Conservation (phyloP, 2,888 invertebrate genomes). For the Eudemis profundana region DNA sequence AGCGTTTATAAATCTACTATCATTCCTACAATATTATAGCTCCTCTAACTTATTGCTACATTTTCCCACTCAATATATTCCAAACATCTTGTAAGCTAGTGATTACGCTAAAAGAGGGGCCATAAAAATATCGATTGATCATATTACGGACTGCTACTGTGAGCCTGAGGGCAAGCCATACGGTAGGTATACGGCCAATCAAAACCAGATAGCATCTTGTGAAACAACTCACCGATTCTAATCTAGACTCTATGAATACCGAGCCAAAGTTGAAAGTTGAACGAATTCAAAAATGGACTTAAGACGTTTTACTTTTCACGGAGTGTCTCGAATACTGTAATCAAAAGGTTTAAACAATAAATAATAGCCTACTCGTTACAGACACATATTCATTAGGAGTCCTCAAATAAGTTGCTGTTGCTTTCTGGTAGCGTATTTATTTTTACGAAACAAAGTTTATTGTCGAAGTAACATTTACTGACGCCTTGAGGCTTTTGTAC, state of each 20-base stretch:
- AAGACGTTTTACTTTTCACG: neutral
- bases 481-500: slow-evolving; percentile 8
- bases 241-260: neutral
- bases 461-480: neutral
- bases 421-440: slow-evolving; percentile 23
- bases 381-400: slow-evolving; percentile 38
- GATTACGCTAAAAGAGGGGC: slow-evolving; percentile 50
- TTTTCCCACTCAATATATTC: slow-evolving; percentile 48
- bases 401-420: slow-evolving; percentile 23
- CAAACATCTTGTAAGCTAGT: slow-evolving; percentile 43
- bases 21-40: slow-evolving; percentile 28
- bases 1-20: slow-evolving; percentile 28
- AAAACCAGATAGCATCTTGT: slow-evolving; percentile 13
- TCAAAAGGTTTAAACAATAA: slow-evolving; percentile 32
- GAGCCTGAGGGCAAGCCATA: slow-evolving; percentile 25
- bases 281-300: neutral
- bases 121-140: slow-evolving; percentile 51
- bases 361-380: slow-evolving; percentile 34
- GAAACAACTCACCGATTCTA: neutral
- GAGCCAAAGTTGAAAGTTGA: neutral
- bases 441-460: slow-evolving; percentile 25
- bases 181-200: slow-evolving; percentile 14
- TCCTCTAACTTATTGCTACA: slow-evolving; percentile 36
- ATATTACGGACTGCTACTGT: slow-evolving; percentile 49
- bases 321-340: slow-evolving; percentile 16